Conservation (phyloP, 1,140 invertebrate species). For the Rhynchophorus ferrugineus region DNA sequence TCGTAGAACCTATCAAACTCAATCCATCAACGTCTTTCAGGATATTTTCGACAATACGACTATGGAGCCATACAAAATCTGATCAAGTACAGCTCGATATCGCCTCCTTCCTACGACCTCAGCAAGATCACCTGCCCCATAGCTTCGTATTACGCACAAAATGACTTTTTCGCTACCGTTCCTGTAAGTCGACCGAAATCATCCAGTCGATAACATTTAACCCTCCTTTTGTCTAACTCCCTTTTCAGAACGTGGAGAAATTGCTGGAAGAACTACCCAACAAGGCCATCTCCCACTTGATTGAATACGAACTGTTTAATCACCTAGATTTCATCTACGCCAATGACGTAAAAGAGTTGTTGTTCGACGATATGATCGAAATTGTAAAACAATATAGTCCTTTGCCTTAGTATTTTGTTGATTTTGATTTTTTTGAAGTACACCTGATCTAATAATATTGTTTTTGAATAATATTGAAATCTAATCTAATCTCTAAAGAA, state of each 20-base stretch:
- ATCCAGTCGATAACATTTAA: too few species aligned
- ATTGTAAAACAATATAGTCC: background rate
- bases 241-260: slow-evolving; percentile 25
- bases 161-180: slow-evolving; percentile 12
- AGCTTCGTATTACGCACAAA: slow-evolving; percentile 15
- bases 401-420: too few species aligned
- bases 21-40: too few species aligned
- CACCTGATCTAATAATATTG: too few species aligned
- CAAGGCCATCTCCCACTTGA: slow-evolving; percentile 10
- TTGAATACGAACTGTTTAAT: slow-evolving; percentile 19
- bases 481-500: too few species aligned
- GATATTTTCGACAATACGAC: slow-evolving; percentile 22
- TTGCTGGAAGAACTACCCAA: slow-evolving; percentile 14
- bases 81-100: slow-evolving; percentile 5
- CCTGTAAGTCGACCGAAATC: too few species aligned
- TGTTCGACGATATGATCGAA: slow-evolving; percentile 17
- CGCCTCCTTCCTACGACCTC: slow-evolving; percentile 16
- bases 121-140: slow-evolving; percentile 8
- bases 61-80: slow-evolving; percentile 20
- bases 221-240: background rate
- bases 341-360: slow-evolving; percentile 16
- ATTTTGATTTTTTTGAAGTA: too few species aligned
- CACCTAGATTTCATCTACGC: slow-evolving; percentile 24
- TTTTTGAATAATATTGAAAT: too few species aligned
- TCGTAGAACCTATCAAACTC: too few species aligned